A percentile compares a stretch with the other conserved stretches of the same genome.
phyloP scores from a whole-genome alignment of 1,140 invertebrate species.

The Sinonovacula constricta region DNA sequence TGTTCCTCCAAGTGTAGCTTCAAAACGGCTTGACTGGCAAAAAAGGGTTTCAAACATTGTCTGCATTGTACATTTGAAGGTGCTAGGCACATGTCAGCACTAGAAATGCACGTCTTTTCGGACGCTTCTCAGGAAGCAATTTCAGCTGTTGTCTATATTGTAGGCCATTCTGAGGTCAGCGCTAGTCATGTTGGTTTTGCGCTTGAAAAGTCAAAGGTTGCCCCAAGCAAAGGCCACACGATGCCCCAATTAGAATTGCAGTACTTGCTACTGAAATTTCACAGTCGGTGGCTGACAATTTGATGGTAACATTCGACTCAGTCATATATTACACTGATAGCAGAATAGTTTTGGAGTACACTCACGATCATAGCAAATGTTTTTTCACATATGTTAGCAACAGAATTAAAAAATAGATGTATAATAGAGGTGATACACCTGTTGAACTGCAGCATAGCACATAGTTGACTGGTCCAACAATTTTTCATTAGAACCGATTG shows the following conservation, averaged over 20 bases:
- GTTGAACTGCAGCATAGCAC: slow-evolving; percentile 5
- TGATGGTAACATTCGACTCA: slow-evolving; percentile 20
- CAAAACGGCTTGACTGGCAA: background rate
- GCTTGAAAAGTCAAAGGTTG: slow-evolving; percentile 32
- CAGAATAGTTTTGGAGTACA: slow-evolving; percentile 46
- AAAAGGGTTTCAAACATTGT: too few relatives aligned
- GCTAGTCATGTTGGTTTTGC: slow-evolving; percentile 24
- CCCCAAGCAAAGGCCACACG: slow-evolving; percentile 26
- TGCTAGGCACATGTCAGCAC: slow-evolving; percentile 61
- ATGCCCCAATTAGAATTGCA: slow-evolving; percentile 26
- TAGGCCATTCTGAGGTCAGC: slow-evolving; percentile 15
- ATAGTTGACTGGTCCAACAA: slow-evolving; percentile 37
- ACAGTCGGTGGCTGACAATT: slow-evolving; percentile 20
- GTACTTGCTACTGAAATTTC: slow-evolving; percentile 38
- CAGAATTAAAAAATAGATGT: slow-evolving; percentile 41
- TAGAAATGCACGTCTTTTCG: slow-evolving; percentile 39
- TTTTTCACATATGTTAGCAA: slow-evolving; percentile 56
- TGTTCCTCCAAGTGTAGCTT: background rate
- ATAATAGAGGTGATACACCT: slow-evolving; percentile 13
- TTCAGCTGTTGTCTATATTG: slow-evolving; percentile 26
- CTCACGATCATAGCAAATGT: slow-evolving; percentile 44
- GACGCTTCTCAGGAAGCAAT: slow-evolving; percentile 53
- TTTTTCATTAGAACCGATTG: background rate
- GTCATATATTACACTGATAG: slow-evolving; percentile 52
- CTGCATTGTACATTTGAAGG: too few relatives aligned